Percentiles rank a stretch among this genome's conserved stretches.
Conservation (phyloP, 2,888 invertebrate genomes). For the Seira sanloemensis region DNA sequence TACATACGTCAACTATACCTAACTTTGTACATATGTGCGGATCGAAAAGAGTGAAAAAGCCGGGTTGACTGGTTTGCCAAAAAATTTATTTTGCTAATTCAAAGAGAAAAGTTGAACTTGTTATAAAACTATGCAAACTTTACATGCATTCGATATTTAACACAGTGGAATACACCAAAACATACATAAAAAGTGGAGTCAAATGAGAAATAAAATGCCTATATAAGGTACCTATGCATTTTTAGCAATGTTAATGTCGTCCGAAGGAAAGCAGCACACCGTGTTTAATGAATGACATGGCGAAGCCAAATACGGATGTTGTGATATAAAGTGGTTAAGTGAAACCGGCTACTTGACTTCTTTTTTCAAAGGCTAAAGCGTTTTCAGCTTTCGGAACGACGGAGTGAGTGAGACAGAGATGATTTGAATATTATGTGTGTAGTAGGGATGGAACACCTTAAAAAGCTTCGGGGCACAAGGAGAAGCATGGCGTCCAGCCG, state of each 20-base stretch:
- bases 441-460: no score
- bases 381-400: no score
- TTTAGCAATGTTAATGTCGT: background rate
- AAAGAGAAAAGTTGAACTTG: constrained; percentile 4
- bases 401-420: no score
- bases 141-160: background rate
- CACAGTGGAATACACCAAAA: background rate
- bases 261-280: background rate
- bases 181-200: background rate
- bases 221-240: constrained; percentile 4
- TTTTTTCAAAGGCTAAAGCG: no score
- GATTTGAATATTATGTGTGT: no score
- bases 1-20: no score
- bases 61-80: constrained; percentile 31
- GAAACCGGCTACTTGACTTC: constrained; percentile 27
- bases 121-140: background rate
- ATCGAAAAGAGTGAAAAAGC: background rate
- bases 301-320: constrained; percentile 9
- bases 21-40: background rate
- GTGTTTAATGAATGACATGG: constrained; percentile 22
- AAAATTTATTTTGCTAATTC: constrained; percentile 18
- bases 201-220: constrained; percentile 1
- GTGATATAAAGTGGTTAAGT: constrained; percentile 14
- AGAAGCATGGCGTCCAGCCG: no score
- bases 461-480: no score